A percentile compares a stretch with the other conserved stretches of the same genome.
Evolutionary conservation across 2,888 invertebrate genomes (phyloP).

Genomic region (Chrysolina haemoptera): DNA sequence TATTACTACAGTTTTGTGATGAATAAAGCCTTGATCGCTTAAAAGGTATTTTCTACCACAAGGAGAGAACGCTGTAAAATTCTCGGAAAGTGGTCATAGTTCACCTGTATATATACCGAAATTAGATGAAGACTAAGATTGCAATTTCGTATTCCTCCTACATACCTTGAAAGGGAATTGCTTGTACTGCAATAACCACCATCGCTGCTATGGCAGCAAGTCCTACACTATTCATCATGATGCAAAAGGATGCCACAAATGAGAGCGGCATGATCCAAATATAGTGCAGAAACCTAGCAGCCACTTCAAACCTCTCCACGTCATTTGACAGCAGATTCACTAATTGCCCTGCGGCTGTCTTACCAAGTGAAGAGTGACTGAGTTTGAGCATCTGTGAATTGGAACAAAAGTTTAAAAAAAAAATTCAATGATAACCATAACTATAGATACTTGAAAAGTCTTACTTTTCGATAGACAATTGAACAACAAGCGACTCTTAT

Average conservation of each 20-base stretch:
- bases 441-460: no score
- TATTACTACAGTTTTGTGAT: no score
- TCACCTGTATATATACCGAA: no score
- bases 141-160: not conserved
- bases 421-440: not conserved
- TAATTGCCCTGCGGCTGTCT: constrained; percentile 87
- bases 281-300: constrained; percentile 80
- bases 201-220: constrained; percentile 76
- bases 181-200: constrained; percentile 71
- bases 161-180: constrained; percentile 71
- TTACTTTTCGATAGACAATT: constrained; percentile 85
- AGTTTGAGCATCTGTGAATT: constrained; percentile 73
- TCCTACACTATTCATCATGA: constrained; percentile 73
- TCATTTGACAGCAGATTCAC: constrained; percentile 90
- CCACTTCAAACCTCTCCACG: constrained; percentile 84
- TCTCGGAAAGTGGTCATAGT: no score
- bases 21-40: no score
- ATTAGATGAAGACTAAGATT: not conserved
- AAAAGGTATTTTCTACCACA: no score
- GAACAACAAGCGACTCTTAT: constrained; percentile 84
- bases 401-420: no score
- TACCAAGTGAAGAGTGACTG: constrained; percentile 80
- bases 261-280: constrained; percentile 87
- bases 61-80: no score
- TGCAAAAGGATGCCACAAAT: constrained; percentile 74